Conservation (phyloP, 2,113 vertebrate species). For the Fulmarus glacialis region DNA sequence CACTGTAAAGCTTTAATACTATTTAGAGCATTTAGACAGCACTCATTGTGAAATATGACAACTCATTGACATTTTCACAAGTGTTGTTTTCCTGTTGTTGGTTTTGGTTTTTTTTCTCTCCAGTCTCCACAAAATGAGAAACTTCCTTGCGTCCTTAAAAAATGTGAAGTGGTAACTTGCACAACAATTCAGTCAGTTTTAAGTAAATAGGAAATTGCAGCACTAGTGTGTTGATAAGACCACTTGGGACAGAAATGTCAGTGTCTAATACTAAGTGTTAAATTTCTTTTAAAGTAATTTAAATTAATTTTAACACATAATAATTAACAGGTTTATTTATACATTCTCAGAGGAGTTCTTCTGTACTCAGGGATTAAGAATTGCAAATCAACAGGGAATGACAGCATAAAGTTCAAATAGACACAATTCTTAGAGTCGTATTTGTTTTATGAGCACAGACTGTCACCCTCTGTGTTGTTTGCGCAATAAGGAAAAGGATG, state of each 20-base stretch:
- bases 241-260: constrained; percentile 28
- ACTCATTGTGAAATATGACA: neutral
- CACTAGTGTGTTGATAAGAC: neutral
- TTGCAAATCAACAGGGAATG: neutral
- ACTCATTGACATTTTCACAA: constrained; percentile 25
- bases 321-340: constrained; percentile 42
- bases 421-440: neutral
- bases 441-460: neutral
- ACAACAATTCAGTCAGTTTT: constrained; percentile 11
- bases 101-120: neutral
- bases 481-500: neutral
- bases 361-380: neutral
- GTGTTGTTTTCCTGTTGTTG: neutral
- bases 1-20: neutral
- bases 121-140: neutral
- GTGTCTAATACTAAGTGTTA: neutral
- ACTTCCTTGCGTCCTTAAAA: neutral
- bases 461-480: neutral
- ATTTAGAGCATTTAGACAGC: neutral
- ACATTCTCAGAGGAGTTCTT: neutral
- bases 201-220: constrained; percentile 17
- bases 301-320: constrained; percentile 45
- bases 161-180: neutral
- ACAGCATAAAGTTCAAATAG: neutral
- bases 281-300: neutral